Base-by-base conservation (phyloP, 2,888 invertebrate species). In the Lepetodrilus schrolli region DNA sequence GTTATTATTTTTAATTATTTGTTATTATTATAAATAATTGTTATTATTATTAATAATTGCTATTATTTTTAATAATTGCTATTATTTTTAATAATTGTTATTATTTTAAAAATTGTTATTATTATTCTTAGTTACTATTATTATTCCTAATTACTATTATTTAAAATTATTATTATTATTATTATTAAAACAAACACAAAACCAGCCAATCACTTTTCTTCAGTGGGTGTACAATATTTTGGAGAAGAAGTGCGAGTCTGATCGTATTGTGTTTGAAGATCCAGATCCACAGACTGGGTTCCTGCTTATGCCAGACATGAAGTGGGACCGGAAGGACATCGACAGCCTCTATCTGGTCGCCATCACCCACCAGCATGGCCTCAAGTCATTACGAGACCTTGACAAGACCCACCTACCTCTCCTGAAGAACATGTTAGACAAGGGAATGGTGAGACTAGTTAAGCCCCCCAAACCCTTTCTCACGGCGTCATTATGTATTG, bases 201-300 rank as follows among this genome's bases (percentile, higher is more conserved):
- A n/a, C n/a, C n/a, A n/a, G n/a, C n/a, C n/a, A n/a, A n/a, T n/a
- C n/a, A n/a, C n/a, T n/a, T n/a, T n/a, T n/a, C 93, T 93, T 21
- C 91, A 98, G 96, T 99, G 99, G 99, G 95, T 99, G 0, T 95
- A 96, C 90, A 99, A 99, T 90, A 96, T 99, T 78, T 90, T 99
- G 70, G 95, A 96, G 73, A 96, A 96, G 86, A 96, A 95, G 89
- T 94, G 94, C 65, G 99, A 99, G 92, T 92, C 92, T 1, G 98
- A 99, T 26, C 93, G 96, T 78, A 94, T 99, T 66, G 92, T 97
- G 4, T 95, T 93, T 89, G 95, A 96, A 89, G 95, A 96, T 90
- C 84, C 92, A 4, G 94, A 96, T 88, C 93, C 94, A 0, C 93
- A 93, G 51, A 93, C 68, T 13, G 90, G 89, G 2, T 88, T 98